Conservation (phyloP, 1,140 invertebrate genomes). For the Ectropis grisescens region DNA sequence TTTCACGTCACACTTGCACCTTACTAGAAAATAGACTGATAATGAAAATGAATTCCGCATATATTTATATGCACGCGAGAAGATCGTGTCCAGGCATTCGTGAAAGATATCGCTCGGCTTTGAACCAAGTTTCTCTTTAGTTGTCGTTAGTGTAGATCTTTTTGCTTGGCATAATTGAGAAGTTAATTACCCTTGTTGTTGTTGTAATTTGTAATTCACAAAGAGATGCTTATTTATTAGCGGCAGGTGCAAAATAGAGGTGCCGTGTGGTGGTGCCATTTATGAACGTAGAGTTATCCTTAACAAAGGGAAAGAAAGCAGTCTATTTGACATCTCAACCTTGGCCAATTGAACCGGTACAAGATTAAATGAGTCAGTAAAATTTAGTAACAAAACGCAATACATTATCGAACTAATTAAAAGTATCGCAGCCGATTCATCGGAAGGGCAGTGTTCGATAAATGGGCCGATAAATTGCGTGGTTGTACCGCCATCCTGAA, state of each 20-base stretch:
- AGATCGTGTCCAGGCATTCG: slow-evolving; percentile 51
- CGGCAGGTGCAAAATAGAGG: too few species aligned
- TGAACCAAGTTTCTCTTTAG: slow-evolving; percentile 43
- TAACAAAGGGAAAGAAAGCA: too few species aligned
- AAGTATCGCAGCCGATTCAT: slow-evolving; percentile 4
- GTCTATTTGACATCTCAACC: too few species aligned
- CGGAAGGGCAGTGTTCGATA: slow-evolving; percentile 21
- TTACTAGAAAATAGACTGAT: slow-evolving; percentile 53
- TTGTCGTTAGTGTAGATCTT: neutral
- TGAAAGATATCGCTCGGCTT: slow-evolving; percentile 51
- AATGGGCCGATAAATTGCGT: slow-evolving; percentile 24
- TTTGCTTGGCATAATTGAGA: slow-evolving; percentile 4
- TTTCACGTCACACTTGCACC: slow-evolving; percentile 46
- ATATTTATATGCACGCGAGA: slow-evolving; percentile 63
- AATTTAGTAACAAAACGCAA: too few species aligned
- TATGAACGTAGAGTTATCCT: too few species aligned
- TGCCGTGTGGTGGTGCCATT: too few species aligned
- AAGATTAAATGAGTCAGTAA: too few species aligned
- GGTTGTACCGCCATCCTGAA: slow-evolving; percentile 19
- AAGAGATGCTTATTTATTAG: too few species aligned
- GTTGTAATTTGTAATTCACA: too few species aligned
- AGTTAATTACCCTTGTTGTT: too few species aligned
- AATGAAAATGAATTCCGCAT: slow-evolving; percentile 68
- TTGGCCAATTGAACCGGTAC: too few species aligned
- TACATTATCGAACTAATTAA: slow-evolving; percentile 17